Conservation (phyloP, 2,797 vertebrate genomes). For the Pelochelys cantorii region DNA sequence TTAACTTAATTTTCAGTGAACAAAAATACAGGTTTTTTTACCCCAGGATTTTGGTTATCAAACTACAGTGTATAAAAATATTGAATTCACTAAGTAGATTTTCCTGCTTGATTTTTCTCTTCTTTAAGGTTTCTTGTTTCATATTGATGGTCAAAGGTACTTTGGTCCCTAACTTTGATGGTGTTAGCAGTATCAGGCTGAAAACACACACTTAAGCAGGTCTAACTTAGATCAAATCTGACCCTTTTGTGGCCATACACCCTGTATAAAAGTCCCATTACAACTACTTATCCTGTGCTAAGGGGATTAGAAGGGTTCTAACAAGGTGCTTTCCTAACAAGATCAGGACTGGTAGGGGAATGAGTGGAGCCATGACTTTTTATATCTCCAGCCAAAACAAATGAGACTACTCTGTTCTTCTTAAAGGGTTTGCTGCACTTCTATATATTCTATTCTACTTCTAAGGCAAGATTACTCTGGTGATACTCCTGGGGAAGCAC, state of each 20-base stretch:
- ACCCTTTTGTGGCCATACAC: background rate
- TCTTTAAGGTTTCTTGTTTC: background rate
- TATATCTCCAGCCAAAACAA: background rate
- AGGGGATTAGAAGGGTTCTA: background rate
- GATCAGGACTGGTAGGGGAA: background rate
- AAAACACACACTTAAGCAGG: fast-evolving
- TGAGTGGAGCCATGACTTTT: background rate
- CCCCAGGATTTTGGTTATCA: background rate
- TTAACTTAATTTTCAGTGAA: constrained; percentile 46
- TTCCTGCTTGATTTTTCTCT: background rate
- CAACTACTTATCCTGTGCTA: background rate
- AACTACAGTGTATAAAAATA: background rate
- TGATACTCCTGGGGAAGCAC: background rate
- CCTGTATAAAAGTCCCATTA: background rate
- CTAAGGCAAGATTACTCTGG: background rate
- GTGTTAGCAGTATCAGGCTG: background rate
- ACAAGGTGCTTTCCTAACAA: background rate
- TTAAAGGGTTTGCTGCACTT: background rate
- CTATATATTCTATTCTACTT: background rate
- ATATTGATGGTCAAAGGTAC: background rate
- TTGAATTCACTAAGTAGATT: background rate
- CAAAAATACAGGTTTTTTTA: constrained; percentile 11
- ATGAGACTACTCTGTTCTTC: background rate
- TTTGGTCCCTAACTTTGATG: background rate
- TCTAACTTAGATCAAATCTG: background rate